A percentile compares a stretch with the other conserved stretches of the same genome.
Evolutionary conservation across 2,888 invertebrate genomes (phyloP).

Genomic region (Neoitamus cyanurus): DNA sequence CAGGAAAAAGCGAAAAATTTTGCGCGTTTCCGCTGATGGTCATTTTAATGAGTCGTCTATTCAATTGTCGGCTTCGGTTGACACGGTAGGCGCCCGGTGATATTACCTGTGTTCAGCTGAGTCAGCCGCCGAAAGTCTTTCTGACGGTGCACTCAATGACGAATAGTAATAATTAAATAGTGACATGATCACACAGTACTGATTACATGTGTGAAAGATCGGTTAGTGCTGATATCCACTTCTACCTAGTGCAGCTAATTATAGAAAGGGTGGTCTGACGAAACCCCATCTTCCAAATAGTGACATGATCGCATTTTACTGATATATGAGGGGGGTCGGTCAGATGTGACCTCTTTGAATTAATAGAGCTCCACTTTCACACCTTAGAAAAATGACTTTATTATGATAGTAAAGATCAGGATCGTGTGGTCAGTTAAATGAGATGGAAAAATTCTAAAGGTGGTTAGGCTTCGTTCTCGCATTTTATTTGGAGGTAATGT

Average conservation of each 20-base stretch:
- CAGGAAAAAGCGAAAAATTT: not conserved
- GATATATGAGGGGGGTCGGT: not conserved
- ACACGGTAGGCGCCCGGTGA: not conserved
- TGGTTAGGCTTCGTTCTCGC: not conserved
- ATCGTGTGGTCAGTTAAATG: too few species aligned
- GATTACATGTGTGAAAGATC: too few species aligned
- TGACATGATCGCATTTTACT: not conserved
- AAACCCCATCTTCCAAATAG: too few species aligned
- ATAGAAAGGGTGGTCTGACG: too few species aligned
- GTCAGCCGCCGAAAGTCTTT: not conserved
- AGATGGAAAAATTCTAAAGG: too few species aligned
- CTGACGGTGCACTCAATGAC: not conserved
- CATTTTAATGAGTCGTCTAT: not conserved
- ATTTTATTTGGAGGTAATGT: not conserved
- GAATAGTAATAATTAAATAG: not conserved
- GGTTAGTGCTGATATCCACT: too few species aligned
- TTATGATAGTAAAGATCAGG: too few species aligned
- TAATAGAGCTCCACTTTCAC: too few species aligned
- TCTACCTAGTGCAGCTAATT: too few species aligned
- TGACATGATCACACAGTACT: not conserved
- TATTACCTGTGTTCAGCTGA: not conserved
- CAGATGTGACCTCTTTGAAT: too few species aligned
- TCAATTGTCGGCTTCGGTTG: not conserved
- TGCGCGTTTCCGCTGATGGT: not conserved
- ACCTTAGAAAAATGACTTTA: too few species aligned